phyloP scores from a whole-genome alignment of 1,140 invertebrate genomes.

The Panagrolaimus sp. region DNA sequence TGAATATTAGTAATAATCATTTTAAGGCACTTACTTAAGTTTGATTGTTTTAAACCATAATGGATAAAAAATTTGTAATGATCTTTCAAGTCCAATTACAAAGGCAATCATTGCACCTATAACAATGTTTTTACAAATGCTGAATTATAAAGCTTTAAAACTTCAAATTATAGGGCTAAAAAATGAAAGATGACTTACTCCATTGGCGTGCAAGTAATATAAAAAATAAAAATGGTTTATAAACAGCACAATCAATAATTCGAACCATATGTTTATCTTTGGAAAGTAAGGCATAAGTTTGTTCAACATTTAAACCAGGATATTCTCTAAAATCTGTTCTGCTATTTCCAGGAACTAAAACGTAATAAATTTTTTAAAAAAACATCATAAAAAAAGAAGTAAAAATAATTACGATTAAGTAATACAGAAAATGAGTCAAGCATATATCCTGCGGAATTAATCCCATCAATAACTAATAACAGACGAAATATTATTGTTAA shows the following conservation, averaged over 20 bases:
- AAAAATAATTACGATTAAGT: constrained; percentile 20
- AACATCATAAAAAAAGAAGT: not conserved
- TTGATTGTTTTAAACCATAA: constrained; percentile 31
- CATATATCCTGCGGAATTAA: constrained; percentile 21
- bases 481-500: constrained; percentile 30
- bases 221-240: constrained; percentile 32
- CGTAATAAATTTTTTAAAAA: not conserved
- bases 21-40: constrained; percentile 37
- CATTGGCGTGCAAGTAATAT: constrained; percentile 26
- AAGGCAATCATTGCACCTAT: constrained; percentile 17
- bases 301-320: not conserved
- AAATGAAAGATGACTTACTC: constrained; percentile 7
- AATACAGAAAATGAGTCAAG: constrained; percentile 21
- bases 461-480: constrained; percentile 23
- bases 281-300: not conserved
- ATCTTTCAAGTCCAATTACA: constrained; percentile 33
- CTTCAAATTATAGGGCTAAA: too few species aligned
- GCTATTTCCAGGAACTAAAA: constrained; percentile 10
- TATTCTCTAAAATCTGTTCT: not conserved
- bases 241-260: constrained; percentile 21
- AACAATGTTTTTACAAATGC: too few species aligned
- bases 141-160: too few species aligned
- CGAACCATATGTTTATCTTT: constrained; percentile 13
- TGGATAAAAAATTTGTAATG: constrained; percentile 31
- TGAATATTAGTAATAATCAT: too few species aligned